These are phyloP conservation scores for Trachemys scripta DNA, from an alignment of 2,113 vertebrate species.

Conservation along the genomic window DNA sequence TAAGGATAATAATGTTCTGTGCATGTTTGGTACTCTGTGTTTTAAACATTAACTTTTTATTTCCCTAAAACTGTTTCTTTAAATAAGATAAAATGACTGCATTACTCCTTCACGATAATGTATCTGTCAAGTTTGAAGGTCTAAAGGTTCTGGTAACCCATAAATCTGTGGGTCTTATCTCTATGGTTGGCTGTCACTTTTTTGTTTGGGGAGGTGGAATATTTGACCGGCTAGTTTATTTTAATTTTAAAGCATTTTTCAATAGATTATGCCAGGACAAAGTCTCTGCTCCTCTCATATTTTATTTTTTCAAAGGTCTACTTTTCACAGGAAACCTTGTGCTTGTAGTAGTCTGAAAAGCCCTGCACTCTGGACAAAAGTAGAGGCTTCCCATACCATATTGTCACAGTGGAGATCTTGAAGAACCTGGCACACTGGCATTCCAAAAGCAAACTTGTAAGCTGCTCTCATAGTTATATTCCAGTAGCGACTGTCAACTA, in stretches of 20 bases:
- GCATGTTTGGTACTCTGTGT: background rate
- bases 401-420: background rate
- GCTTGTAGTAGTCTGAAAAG: background rate
- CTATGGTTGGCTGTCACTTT: rapidly evolving
- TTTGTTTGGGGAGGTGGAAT: background rate
- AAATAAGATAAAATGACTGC: background rate
- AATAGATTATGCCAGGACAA: background rate
- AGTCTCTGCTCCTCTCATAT: background rate
- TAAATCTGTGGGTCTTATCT: background rate
- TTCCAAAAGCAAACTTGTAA: background rate
- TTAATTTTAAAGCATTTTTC: background rate
- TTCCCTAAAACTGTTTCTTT: background rate
- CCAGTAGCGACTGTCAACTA: background rate
- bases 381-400: background rate
- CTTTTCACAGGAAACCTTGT: background rate
- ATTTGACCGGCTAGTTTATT: background rate
- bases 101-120: rapidly evolving
- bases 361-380: background rate
- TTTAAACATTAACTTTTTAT: background rate
- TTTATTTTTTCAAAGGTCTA: background rate
- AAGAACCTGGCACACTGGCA: background rate
- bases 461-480: background rate
- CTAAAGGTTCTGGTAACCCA: background rate
- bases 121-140: background rate
- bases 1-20: background rate